Evolutionary conservation across 2,888 invertebrate species (phyloP).

Genomic region (Eudemis profundana): DNA sequence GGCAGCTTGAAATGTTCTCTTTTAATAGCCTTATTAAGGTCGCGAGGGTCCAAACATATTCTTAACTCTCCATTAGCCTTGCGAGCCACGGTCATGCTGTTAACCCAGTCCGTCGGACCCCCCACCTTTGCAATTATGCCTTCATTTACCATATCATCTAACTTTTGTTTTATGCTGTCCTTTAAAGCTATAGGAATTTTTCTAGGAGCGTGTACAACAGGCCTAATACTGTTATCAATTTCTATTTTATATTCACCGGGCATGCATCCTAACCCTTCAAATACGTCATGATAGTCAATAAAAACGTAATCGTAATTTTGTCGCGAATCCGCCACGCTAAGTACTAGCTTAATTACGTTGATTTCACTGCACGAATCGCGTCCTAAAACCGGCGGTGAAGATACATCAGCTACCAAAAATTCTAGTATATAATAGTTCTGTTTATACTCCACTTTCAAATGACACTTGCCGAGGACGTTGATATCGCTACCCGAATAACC

Average conservation of each 20-base stretch:
- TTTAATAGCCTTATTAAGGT: constrained; percentile 43
- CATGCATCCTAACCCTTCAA: constrained; percentile 36
- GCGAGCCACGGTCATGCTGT: not conserved
- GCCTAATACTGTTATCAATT: constrained; percentile 25
- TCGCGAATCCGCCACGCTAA: too few relatives aligned
- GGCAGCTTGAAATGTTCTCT: constrained; percentile 44
- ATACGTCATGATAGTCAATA: constrained; percentile 31
- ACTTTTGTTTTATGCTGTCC: too few relatives aligned
- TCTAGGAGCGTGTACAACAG: constrained; percentile 34
- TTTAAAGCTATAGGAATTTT: too few relatives aligned
- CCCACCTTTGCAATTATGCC: constrained; percentile 31
- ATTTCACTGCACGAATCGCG: constrained; percentile 19
- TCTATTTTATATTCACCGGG: constrained; percentile 33
- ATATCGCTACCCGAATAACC: too few relatives aligned
- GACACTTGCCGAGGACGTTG: too few relatives aligned
- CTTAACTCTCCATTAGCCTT: constrained; percentile 26
- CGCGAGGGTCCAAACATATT: constrained; percentile 44
- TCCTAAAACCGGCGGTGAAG: constrained; percentile 13
- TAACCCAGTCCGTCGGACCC: too few relatives aligned
- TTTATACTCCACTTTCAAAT: too few relatives aligned
- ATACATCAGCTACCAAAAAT: constrained; percentile 17
- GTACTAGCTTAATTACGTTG: constrained; percentile 33
- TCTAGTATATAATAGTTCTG: too few relatives aligned
- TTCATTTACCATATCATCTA: too few relatives aligned
- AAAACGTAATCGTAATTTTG: constrained; percentile 37